These are phyloP conservation scores for Argyrosomus regius DNA, from an alignment of 2,797 vertebrate genomes.

Conservation along the genomic window DNA sequence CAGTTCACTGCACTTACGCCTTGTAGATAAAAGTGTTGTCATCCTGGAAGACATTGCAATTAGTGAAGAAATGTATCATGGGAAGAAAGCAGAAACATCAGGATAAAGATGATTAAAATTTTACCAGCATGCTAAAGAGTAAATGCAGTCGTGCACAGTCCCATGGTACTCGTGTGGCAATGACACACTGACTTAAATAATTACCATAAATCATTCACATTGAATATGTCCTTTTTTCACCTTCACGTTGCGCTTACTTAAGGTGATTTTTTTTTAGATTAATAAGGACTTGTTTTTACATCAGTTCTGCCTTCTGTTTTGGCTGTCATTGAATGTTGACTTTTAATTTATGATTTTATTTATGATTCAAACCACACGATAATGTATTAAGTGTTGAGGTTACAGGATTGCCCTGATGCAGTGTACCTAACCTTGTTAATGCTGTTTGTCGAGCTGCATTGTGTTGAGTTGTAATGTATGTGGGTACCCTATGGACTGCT, in stretches of 20 bases:
- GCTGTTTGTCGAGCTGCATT: neutral
- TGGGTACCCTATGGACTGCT: neutral
- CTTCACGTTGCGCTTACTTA: neutral
- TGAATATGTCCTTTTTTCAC: neutral
- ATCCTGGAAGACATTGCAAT: constrained; percentile 63
- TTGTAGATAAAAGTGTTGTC: constrained; percentile 68
- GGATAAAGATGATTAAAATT: constrained; percentile 51
- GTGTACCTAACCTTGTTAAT: too few species aligned
- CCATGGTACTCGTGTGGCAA: constrained; percentile 17
- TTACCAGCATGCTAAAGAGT: constrained; percentile 27
- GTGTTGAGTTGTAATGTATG: constrained; percentile 21
- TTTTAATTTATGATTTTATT: neutral
- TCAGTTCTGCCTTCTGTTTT: neutral
- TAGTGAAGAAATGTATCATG: constrained; percentile 64
- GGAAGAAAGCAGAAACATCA: constrained; percentile 44
- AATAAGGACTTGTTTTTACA: neutral
- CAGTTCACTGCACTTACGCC: constrained; percentile 52
- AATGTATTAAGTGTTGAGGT: neutral
- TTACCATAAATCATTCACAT: constrained; percentile 14
- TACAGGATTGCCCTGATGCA: neutral
- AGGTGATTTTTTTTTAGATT: constrained; percentile 3
- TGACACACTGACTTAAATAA: constrained; percentile 35
- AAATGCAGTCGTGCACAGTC: constrained; percentile 5
- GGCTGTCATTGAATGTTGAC: neutral
- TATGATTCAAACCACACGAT: neutral